A percentile compares a stretch with the other conserved stretches of the same genome.
These are phyloP conservation scores for Microcebus murinus DNA, from an alignment of 2,113 vertebrate species.

Conservation along the genomic window DNA sequence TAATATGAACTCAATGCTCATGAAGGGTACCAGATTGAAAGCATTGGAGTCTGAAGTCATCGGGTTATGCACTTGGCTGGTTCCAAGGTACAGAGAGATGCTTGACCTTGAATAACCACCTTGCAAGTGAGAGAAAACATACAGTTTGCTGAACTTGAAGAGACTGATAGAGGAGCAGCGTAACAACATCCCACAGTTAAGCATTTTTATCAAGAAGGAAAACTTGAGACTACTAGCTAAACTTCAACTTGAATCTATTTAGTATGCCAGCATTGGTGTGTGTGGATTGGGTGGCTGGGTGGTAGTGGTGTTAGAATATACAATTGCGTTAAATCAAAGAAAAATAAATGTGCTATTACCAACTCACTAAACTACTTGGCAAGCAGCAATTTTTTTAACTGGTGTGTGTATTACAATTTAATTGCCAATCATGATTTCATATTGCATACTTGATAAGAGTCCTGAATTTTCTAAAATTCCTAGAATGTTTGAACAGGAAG, in stretches of 20 bases:
- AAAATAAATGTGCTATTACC: conserved; percentile 44
- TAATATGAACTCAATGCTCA: conserved; percentile 73
- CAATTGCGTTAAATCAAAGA: conserved; percentile 14
- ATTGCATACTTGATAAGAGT: conserved; percentile 17
- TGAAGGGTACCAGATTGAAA: conserved; percentile 76
- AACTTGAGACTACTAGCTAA: conserved; percentile 43
- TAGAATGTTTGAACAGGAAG: neutral
- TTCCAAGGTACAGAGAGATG: conserved; percentile 66
- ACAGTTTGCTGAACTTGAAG: conserved; percentile 49
- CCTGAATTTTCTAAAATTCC: conserved; percentile 15
- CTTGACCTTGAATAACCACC: conserved; percentile 72
- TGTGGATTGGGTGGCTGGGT: neutral
- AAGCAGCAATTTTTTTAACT: conserved; percentile 3
- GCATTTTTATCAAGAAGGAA: conserved; percentile 48
- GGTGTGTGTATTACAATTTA: conserved; percentile 2
- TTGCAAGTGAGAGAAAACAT: conserved; percentile 48
- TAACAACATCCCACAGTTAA: neutral
- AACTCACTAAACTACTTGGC: conserved; percentile 38
- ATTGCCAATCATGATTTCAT: neutral
- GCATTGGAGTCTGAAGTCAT: conserved; percentile 75
- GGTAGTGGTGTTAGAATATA: neutral
- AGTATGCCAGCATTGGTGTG: neutral
- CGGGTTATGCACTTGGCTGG: conserved; percentile 60
- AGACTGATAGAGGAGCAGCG: neutral
- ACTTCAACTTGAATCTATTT: conserved; percentile 54